Evolutionary conservation across 2,797 vertebrate genomes (phyloP).

Genomic region (Pseudomugil gertrudae): DNA sequence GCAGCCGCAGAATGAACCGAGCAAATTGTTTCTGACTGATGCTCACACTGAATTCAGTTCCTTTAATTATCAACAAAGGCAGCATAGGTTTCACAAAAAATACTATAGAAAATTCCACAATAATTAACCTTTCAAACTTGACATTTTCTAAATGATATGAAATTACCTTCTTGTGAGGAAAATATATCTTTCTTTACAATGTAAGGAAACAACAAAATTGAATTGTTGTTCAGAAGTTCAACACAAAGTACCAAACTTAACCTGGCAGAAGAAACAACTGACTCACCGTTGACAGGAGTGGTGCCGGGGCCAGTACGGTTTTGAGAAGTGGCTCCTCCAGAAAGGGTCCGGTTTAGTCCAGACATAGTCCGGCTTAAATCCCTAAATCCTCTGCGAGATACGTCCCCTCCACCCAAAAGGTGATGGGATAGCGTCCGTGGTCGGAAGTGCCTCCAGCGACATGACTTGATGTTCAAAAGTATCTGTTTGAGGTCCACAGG

Average conservation of each 20-base stretch:
- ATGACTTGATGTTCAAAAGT: conserved; percentile 96
- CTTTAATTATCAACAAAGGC: conserved; percentile 18
- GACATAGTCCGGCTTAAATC: conserved; percentile 85
- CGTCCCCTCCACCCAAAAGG: conserved; percentile 86
- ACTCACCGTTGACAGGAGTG: conserved; percentile 78
- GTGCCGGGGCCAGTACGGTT: conserved; percentile 85
- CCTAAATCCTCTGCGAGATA: conserved; percentile 87
- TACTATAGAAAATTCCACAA: neutral
- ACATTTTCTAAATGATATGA: conserved; percentile 9
- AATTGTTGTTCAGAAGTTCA: neutral
- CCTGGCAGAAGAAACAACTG: neutral
- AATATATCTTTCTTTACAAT: neutral
- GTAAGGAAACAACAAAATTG: neutral
- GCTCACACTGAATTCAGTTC: neutral
- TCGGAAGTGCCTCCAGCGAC: conserved; percentile 99
- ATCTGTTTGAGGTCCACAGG: conserved; percentile 94
- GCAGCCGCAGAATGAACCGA: neutral
- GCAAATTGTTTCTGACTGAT: neutral
- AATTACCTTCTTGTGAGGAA: neutral
- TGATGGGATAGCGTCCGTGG: conserved; percentile 97
- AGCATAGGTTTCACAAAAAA: neutral
- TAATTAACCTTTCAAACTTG: neutral
- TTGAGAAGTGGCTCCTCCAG: conserved; percentile 86
- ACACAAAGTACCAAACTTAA: neutral
- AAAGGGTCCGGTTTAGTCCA: conserved; percentile 88